Evolutionary conservation across 2,888 invertebrate genomes (phyloP).

Genomic region (Eudasyphora cyanicolor): DNA sequence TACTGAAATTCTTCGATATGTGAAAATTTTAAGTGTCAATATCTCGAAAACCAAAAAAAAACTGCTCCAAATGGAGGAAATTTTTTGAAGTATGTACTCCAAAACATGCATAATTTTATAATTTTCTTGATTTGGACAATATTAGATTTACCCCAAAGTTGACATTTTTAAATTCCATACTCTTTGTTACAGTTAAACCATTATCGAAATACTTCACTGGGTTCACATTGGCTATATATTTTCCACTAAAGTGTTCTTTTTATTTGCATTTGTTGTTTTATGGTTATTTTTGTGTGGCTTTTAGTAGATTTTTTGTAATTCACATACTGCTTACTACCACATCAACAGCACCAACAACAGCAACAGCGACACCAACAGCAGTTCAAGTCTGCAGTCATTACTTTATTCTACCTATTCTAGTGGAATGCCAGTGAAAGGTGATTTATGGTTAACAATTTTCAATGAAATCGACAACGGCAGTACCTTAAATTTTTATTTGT

Average conservation of each 20-base stretch:
- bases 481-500: not conserved
- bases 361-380: not conserved
- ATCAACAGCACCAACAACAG: not conserved
- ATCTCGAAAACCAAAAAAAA: too few species aligned
- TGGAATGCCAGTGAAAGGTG: constrained; percentile 22
- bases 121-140: too few species aligned
- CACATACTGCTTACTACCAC: not conserved
- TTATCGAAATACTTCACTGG: not conserved
- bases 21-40: too few species aligned
- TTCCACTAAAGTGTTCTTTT: constrained; percentile 6
- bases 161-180: too few species aligned
- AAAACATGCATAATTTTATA: too few species aligned
- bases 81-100: too few species aligned
- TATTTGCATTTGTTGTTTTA: constrained; percentile 40
- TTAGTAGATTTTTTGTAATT: constrained; percentile 33
- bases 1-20: too few species aligned
- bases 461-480: not conserved
- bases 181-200: too few species aligned
- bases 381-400: constrained; percentile 16
- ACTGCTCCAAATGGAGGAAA: too few species aligned
- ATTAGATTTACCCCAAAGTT: too few species aligned
- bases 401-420: not conserved
- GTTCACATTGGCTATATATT: not conserved
- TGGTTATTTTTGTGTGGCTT: constrained; percentile 43
- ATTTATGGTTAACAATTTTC: constrained; percentile 18